A percentile compares a stretch with the other conserved stretches of the same genome.
Conservation (phyloP, 2,797 vertebrate species). For the Leptoclinus maculatus region DNA sequence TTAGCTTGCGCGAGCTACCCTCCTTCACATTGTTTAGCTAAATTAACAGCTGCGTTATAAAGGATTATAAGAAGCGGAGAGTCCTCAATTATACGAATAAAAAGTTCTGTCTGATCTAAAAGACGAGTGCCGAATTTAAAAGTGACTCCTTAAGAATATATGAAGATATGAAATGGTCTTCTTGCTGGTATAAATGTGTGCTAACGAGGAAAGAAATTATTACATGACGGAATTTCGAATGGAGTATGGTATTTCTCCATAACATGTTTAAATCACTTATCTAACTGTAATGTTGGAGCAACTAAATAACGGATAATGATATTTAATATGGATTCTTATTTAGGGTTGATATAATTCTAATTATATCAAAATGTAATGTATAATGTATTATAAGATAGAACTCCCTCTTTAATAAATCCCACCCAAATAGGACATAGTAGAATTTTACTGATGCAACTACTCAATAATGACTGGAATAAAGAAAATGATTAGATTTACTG, state of each 20-base stretch:
- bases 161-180: accelerated
- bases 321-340: neutral
- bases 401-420: neutral
- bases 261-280: neutral
- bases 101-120: accelerated
- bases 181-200: neutral
- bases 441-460: neutral
- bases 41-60: no score
- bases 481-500: neutral
- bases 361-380: neutral
- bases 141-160: accelerated
- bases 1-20: neutral
- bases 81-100: neutral
- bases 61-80: no score
- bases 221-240: neutral
- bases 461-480: neutral
- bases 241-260: neutral
- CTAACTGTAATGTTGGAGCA: neutral
- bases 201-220: accelerated
- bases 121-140: neutral
- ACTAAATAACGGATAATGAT: no score
- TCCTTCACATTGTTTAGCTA: neutral
- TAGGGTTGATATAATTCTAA: neutral
- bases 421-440: neutral
- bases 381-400: neutral